Evolutionary conservation across 2,113 vertebrate genomes (phyloP).

Genomic region (Todiramphus chloris): DNA sequence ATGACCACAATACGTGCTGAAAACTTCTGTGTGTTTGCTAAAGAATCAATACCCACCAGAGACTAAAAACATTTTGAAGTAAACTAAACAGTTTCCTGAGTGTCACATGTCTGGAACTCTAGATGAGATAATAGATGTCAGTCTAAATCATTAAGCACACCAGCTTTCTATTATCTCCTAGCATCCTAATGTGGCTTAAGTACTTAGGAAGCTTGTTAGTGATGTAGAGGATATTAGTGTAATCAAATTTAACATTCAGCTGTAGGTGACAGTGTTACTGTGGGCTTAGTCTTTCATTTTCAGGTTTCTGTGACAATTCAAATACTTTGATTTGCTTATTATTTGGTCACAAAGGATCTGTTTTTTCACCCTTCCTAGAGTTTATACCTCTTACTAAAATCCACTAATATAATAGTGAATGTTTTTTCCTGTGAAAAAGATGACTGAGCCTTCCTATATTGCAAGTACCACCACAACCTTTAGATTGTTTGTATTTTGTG

Average conservation of each 20-base stretch:
- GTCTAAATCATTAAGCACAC: constrained; percentile 14
- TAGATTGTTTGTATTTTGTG: not conserved
- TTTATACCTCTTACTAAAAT: not conserved
- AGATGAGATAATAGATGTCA: constrained; percentile 20
- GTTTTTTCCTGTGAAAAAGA: not conserved
- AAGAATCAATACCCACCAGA: not conserved
- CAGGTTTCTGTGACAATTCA: not conserved
- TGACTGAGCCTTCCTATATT: not conserved
- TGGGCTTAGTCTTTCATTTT: not conserved
- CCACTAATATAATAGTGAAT: not conserved
- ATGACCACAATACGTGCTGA: not conserved
- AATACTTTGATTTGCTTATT: not conserved
- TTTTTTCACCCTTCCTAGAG: not conserved
- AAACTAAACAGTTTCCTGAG: not conserved
- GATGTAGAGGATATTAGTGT: not conserved
- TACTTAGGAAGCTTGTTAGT: constrained; percentile 13
- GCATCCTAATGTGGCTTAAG: not conserved
- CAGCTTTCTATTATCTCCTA: not conserved
- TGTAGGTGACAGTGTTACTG: not conserved
- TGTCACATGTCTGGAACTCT: not conserved
- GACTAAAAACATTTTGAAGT: not conserved
- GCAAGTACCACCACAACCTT: not conserved
- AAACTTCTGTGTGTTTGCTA: not conserved
- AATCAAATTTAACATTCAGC: constrained; percentile 15
- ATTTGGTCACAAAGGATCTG: not conserved